Conservation (phyloP, 2,888 invertebrate genomes). For the Noctua janthina region DNA sequence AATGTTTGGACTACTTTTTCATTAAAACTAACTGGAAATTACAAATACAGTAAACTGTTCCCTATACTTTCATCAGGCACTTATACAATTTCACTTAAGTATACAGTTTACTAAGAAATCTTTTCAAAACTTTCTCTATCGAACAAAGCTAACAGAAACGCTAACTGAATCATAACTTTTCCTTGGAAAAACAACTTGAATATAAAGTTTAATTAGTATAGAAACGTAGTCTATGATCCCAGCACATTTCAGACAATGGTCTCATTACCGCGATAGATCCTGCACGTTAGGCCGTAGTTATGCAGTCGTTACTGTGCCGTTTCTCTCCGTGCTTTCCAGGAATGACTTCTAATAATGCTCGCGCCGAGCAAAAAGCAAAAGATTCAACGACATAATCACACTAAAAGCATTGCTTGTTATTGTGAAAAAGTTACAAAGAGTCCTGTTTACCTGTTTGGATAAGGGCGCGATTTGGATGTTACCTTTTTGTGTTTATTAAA, state of each 20-base stretch:
- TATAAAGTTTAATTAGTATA: conserved; percentile 65
- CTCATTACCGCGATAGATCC: conserved; percentile 73
- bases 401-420: conserved; percentile 84
- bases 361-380: conserved; percentile 77
- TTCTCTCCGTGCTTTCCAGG: conserved; percentile 71
- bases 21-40: background rate
- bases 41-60: background rate
- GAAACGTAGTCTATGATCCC: conserved; percentile 58
- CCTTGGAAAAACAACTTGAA: conserved; percentile 37
- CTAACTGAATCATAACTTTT: conserved; percentile 37
- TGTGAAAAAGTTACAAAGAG: conserved; percentile 65
- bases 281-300: conserved; percentile 61
- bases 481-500: conserved; percentile 38
- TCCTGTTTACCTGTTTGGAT: conserved; percentile 65
- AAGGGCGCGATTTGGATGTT: conserved; percentile 24
- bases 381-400: conserved; percentile 85
- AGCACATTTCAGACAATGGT: conserved; percentile 66
- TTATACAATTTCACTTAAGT: background rate
- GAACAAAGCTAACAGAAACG: conserved; percentile 11
- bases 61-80: background rate
- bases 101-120: background rate
- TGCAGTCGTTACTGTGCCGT: conserved; percentile 76
- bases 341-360: conserved; percentile 82
- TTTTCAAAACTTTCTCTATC: conserved; percentile 23
- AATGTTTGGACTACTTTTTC: background rate